Evolutionary conservation across 1,140 invertebrate species (phyloP), one percentile per base, ranked within the genome.

Genomic region (Epicauta chinensis): DNA sequence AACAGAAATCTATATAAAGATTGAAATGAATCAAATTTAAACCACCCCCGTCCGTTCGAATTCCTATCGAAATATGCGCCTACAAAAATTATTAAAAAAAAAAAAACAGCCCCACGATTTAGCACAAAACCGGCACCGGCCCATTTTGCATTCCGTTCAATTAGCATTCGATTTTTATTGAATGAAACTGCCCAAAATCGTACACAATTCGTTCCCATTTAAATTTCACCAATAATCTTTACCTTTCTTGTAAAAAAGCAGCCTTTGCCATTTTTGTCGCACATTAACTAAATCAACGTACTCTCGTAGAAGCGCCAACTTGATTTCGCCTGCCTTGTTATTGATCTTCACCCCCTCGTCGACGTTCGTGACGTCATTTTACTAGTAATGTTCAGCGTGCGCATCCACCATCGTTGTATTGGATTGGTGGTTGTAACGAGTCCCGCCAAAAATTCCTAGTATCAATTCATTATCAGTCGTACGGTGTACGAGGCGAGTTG

Each of bases 161-260:
- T n/a, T n/a, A n/a, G n/a, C n/a, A n/a, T n/a, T 23, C 17, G 4
- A 5, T 23, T 23, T 23, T 23, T 23, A 2, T 23, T 23, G 7
- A 2, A 2, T 23, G 7, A 7, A 23, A 23, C 7, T 23, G 0
- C 7, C 2, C 7, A 5, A 2, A 23, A 23, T 23, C 7, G 23
- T 23, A 23, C 23, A 7, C 23, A 7, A 23, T 5, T 23, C 23
- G 4, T 5, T 23, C 7, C 7, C 4, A 23, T 23, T 23, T 23
- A 5, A 67, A 70, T 23, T 23, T 23, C 23, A 23, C 23, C 23
- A 23, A 23, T 23, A 23, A 23, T 23, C 7, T 23, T 80, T 77
- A 81, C 79, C 79, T 81, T 80, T 72, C 77, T 74, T 56, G 76
- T 77, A 68, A 81, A 81, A 71, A 81, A 82, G 71, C 80, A 82